These are phyloP conservation scores for Allacma fusca DNA, from an alignment of 2,888 invertebrate species.

Conservation along the genomic window DNA sequence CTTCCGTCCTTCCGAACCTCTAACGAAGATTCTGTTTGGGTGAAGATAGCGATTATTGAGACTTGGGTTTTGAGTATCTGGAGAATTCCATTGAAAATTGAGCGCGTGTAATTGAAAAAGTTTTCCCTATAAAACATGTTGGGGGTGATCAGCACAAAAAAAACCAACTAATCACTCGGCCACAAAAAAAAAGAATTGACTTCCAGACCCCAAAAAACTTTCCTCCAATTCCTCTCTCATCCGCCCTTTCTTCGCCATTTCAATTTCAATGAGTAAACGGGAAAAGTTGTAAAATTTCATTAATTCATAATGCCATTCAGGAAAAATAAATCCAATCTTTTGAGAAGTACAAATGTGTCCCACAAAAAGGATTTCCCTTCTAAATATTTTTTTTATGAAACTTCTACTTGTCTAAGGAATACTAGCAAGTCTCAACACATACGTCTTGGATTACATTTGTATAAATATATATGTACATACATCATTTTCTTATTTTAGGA, in stretches of 20 bases:
- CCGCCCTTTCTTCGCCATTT: background rate
- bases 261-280: slow-evolving; percentile 18
- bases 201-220: background rate
- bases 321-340: background rate
- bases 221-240: background rate
- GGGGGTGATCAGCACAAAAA: slow-evolving; percentile 41
- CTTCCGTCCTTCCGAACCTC: no score
- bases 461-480: no score
- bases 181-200: background rate
- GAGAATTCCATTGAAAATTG: slow-evolving; percentile 39
- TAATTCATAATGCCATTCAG: slow-evolving; percentile 3
- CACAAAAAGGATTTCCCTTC: no score
- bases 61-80: no score
- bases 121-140: slow-evolving; percentile 43
- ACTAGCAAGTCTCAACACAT: no score
- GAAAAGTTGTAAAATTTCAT: background rate
- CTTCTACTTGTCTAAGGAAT: no score
- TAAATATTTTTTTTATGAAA: no score
- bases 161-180: slow-evolving; percentile 42
- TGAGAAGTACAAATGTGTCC: no score
- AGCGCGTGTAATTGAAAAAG: slow-evolving; percentile 51
- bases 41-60: slow-evolving; percentile 24
- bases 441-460: no score
- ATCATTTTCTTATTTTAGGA: no score
- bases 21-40: no score